Evolutionary conservation across 2,797 vertebrate genomes (phyloP).

Genomic region (Fistularia tabacaria): DNA sequence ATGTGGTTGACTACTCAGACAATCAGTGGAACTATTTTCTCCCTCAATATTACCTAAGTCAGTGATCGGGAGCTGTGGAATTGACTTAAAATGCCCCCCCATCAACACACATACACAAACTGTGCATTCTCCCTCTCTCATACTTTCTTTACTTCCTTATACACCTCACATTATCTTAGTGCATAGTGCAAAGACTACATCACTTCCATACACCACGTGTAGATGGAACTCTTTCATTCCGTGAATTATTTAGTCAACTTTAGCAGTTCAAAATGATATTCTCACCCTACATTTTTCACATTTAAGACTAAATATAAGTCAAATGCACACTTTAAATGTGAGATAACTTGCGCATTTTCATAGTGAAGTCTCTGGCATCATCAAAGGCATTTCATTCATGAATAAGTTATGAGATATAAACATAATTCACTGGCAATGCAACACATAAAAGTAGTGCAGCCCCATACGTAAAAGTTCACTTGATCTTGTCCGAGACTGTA

Average conservation of each 20-base stretch:
- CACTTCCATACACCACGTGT: background rate
- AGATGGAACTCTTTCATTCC: constrained; percentile 62
- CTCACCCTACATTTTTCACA: constrained; percentile 59
- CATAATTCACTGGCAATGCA: constrained; percentile 38
- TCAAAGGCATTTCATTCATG: constrained; percentile 66
- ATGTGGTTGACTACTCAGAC: constrained; percentile 52
- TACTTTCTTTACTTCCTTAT: background rate
- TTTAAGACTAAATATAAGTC: constrained; percentile 59
- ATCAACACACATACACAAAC: background rate
- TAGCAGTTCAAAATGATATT: constrained; percentile 65
- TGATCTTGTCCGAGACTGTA: constrained; percentile 15
- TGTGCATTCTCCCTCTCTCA: background rate
- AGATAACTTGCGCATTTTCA: constrained; percentile 68
- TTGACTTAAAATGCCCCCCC: too few relatives aligned
- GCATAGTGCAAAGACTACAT: too few relatives aligned
- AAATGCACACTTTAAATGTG: constrained; percentile 54
- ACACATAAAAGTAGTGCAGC: constrained; percentile 29
- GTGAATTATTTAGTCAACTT: constrained; percentile 71
- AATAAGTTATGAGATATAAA: constrained; percentile 75
- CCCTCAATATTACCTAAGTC: background rate
- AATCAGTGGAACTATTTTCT: constrained; percentile 58
- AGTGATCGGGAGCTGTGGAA: too few relatives aligned
- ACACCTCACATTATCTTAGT: too few relatives aligned
- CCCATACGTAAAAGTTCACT: constrained; percentile 3
- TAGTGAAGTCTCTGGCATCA: constrained; percentile 69